Percentiles rank a stretch among this genome's conserved stretches.
Evolutionary conservation across 2,888 invertebrate species (phyloP).

Genomic region (Unio pictorum): DNA sequence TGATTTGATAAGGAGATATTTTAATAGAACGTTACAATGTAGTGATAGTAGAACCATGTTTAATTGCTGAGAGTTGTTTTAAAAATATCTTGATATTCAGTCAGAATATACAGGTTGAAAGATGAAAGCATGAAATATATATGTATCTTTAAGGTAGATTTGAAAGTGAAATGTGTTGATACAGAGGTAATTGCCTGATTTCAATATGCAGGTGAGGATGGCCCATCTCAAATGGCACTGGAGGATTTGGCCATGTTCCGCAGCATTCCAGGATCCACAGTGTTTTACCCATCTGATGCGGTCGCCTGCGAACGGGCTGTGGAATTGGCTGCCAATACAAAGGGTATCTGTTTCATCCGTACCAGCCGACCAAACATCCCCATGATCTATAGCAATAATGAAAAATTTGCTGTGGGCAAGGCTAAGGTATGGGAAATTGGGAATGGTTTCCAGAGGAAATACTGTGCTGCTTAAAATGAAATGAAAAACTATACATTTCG

Average conservation of each 20-base stretch:
- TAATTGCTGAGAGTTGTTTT: no score
- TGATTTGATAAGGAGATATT: no score
- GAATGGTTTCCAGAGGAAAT: neutral
- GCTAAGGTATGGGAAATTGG: constrained; percentile 71
- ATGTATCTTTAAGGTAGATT: no score
- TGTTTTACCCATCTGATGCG: constrained; percentile 87
- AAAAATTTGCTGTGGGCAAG: constrained; percentile 82
- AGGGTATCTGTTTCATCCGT: constrained; percentile 95
- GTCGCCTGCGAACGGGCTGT: constrained; percentile 95
- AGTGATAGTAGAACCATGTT: no score
- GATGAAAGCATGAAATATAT: no score
- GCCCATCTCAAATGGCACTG: constrained; percentile 99
- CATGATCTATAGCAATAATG: constrained; percentile 88
- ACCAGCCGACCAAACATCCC: constrained; percentile 93
- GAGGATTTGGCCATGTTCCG: constrained; percentile 98
- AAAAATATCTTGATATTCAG: no score
- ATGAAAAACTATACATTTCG: no score
- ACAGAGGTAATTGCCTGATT: no score
- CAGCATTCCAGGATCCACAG: constrained; percentile 82
- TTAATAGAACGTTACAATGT: no score
- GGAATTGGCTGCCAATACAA: constrained; percentile 95
- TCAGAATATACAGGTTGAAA: no score
- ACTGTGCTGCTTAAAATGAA: no score
- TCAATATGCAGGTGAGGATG: constrained; percentile 82
- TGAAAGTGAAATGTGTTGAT: no score